These are phyloP conservation scores for Rhombomys opimus DNA, from an alignment of 2,113 vertebrate species.

Conservation along the genomic window DNA sequence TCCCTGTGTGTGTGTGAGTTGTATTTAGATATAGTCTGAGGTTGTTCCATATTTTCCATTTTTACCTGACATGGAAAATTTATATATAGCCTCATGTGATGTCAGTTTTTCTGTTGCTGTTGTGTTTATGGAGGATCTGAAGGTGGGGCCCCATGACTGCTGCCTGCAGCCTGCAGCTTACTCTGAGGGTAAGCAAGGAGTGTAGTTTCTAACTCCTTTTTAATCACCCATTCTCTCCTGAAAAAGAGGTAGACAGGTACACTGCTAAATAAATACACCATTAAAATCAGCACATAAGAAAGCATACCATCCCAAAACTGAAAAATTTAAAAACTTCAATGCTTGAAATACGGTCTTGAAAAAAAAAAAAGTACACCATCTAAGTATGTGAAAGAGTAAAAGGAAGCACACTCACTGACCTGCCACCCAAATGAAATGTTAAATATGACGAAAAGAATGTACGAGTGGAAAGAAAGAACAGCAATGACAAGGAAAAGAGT, in stretches of 20 bases:
- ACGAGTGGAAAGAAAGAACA: background rate
- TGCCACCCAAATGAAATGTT: background rate
- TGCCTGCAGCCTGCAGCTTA: background rate
- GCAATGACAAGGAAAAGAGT: background rate
- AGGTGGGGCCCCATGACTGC: background rate
- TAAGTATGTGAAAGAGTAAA: background rate
- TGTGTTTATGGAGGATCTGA: background rate
- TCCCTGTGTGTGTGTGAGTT: background rate
- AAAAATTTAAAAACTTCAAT: background rate
- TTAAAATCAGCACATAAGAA: background rate
- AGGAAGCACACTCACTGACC: no score
- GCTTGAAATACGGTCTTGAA: background rate
- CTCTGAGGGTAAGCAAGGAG: background rate
- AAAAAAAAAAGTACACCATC: background rate
- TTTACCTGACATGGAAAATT: background rate
- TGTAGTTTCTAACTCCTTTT: background rate
- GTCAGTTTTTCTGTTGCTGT: background rate
- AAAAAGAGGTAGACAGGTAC: constrained; percentile 50
- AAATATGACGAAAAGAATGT: background rate
- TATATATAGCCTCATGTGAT: background rate
- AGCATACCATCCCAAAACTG: background rate
- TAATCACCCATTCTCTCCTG: background rate
- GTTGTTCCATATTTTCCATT: background rate
- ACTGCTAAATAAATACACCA: background rate
- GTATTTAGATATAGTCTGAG: background rate